These are phyloP conservation scores for Heliconius cydno DNA, from an alignment of 2,888 invertebrate species.

Conservation along the genomic window DNA sequence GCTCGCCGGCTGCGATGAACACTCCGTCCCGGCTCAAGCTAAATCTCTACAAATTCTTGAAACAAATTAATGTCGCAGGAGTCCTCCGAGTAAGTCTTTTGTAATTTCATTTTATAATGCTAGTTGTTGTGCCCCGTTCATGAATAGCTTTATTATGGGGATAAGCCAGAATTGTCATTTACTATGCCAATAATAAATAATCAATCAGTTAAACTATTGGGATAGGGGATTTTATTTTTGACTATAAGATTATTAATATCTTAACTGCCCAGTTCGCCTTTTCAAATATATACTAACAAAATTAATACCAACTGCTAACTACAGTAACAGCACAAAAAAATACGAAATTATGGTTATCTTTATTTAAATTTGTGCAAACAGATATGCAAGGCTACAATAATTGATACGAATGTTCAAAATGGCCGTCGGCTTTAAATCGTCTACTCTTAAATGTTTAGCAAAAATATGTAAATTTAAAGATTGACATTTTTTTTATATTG, in stretches of 20 bases:
- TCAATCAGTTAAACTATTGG: background rate
- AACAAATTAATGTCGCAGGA: constrained; percentile 81
- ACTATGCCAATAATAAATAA: background rate
- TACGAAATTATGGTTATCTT: background rate
- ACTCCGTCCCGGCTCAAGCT: constrained; percentile 77
- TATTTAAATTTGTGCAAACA: too few relatives aligned
- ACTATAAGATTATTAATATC: background rate
- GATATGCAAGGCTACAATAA: background rate
- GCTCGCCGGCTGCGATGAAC: constrained; percentile 81
- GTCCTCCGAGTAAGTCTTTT: constrained; percentile 69
- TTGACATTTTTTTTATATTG: too few relatives aligned
- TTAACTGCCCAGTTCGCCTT: background rate
- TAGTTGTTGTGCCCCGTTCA: constrained; percentile 54
- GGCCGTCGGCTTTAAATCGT: background rate
- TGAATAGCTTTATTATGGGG: constrained; percentile 14
- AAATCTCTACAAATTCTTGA: constrained; percentile 84
- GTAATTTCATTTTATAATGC: constrained; percentile 77
- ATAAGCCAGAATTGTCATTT: background rate
- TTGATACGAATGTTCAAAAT: background rate
- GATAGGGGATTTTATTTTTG: background rate
- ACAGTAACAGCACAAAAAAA: background rate
- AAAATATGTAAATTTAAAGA: background rate
- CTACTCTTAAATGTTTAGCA: background rate
- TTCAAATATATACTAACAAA: background rate
- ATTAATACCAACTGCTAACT: background rate